Evolutionary conservation across 2,888 invertebrate species (phyloP).

Genomic region (Epinotia ramella): DNA sequence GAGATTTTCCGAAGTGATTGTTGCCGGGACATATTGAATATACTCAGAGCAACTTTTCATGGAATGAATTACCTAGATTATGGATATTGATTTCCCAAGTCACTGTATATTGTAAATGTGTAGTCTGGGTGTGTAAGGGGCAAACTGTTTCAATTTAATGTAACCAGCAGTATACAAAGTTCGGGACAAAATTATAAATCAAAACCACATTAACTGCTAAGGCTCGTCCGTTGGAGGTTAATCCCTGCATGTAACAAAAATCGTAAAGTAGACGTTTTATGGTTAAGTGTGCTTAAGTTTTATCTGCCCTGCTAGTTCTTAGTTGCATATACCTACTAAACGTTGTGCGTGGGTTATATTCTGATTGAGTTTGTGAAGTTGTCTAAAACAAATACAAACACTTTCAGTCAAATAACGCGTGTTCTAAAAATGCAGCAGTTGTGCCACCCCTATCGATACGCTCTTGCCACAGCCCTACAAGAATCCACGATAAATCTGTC

Average conservation of each 20-base stretch:
- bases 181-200: not conserved
- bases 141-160: not conserved
- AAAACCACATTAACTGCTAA: too few species aligned
- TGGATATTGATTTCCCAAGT: not conserved
- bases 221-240: not conserved
- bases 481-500: constrained; percentile 83
- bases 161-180: not conserved
- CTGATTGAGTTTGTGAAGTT: too few species aligned
- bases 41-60: constrained; percentile 6
- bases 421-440: not conserved
- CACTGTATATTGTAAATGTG: not conserved
- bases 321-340: too few species aligned
- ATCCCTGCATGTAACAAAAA: not conserved
- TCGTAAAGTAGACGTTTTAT: not conserved
- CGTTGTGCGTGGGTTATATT: too few species aligned
- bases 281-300: too few species aligned
- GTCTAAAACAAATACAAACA: too few species aligned
- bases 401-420: not conserved
- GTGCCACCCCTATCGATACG: constrained; percentile 46
- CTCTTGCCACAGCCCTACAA: constrained; percentile 60
- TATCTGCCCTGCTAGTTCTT: too few species aligned
- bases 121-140: not conserved
- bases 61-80: not conserved
- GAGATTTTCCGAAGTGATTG: constrained; percentile 46
- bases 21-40: constrained; percentile 7